Percentiles rank a stretch among this genome's conserved stretches.
Evolutionary conservation across 2,888 invertebrate genomes (phyloP).

Genomic region (Sialis fuliginosa): DNA sequence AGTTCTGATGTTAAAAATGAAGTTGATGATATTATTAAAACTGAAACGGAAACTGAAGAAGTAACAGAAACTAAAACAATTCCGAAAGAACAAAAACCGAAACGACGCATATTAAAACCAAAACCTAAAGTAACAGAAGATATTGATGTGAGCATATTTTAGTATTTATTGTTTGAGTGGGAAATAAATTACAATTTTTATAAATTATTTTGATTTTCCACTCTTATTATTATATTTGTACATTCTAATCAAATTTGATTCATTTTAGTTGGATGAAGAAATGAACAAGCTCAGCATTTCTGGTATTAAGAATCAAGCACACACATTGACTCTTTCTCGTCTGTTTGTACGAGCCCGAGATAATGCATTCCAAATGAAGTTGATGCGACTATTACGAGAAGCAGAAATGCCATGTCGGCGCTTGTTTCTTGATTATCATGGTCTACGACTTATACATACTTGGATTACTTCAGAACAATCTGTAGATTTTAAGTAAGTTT

Average conservation of each 20-base stretch:
- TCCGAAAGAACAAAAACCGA: slow-evolving; percentile 6
- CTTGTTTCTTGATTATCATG: slow-evolving; percentile 86
- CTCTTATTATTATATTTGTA: not conserved
- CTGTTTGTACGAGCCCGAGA: slow-evolving; percentile 86
- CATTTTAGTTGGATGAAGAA: slow-evolving; percentile 63
- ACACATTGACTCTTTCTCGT: slow-evolving; percentile 76
- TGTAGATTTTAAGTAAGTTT: slow-evolving; percentile 23
- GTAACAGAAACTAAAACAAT: slow-evolving; percentile 9
- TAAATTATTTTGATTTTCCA: not conserved
- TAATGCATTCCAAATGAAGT: slow-evolving; percentile 46
- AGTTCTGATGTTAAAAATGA: slow-evolving; percentile 22
- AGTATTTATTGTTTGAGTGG: too few relatives aligned
- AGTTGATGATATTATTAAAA: slow-evolving; percentile 26
- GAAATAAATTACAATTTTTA: too few relatives aligned
- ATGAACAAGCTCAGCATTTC: slow-evolving; percentile 59
- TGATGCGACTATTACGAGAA: slow-evolving; percentile 60
- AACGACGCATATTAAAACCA: slow-evolving; percentile 7
- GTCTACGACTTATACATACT: slow-evolving; percentile 73
- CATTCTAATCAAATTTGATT: not conserved
- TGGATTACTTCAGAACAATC: slow-evolving; percentile 70
- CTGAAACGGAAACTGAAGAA: slow-evolving; percentile 9
- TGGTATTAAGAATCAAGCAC: slow-evolving; percentile 75
- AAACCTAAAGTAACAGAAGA: slow-evolving; percentile 8
- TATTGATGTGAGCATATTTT: not conserved
- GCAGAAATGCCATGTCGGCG: slow-evolving; percentile 70